These are phyloP conservation scores for Amitus sp. DNA, from an alignment of 2,888 invertebrate species.

Conservation along the genomic window DNA sequence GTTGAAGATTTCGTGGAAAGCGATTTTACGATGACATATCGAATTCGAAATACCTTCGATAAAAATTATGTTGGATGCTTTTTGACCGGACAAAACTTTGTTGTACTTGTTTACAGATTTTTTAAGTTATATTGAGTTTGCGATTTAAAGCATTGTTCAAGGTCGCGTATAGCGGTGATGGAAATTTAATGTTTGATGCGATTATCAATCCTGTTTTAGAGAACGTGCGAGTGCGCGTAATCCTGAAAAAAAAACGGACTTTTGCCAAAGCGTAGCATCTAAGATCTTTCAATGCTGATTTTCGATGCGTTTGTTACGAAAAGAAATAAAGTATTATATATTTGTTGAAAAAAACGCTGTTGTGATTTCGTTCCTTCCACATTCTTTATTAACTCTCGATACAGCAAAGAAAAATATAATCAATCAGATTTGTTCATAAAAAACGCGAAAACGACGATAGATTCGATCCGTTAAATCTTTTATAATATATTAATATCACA, in stretches of 20 bases:
- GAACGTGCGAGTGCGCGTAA: constrained; percentile 21
- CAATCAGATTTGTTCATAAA: constrained; percentile 26
- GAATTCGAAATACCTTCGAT: too few relatives aligned
- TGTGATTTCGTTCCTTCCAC: background rate
- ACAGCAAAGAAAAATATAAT: constrained; percentile 31
- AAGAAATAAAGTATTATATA: constrained; percentile 53
- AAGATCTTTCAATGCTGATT: constrained; percentile 51
- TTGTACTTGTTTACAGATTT: too few relatives aligned
- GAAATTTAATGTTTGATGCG: background rate
- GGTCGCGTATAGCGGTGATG: too few relatives aligned
- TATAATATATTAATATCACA: constrained; percentile 65
- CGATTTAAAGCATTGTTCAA: too few relatives aligned
- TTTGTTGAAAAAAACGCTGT: constrained; percentile 51
- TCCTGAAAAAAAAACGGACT: constrained; percentile 19
- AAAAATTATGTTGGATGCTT: too few relatives aligned
- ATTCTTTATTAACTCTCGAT: constrained; percentile 23
- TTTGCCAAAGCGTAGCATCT: constrained; percentile 44
- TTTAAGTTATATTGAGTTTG: too few relatives aligned
- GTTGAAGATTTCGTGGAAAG: too few relatives aligned
- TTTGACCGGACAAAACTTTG: too few relatives aligned
- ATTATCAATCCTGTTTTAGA: background rate
- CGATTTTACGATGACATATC: too few relatives aligned
- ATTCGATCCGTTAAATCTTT: constrained; percentile 57
- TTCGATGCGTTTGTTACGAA: constrained; percentile 57
- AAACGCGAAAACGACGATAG: constrained; percentile 46